phyloP scores from a whole-genome alignment of 2,113 vertebrate species.

The Cyanistes caeruleus region DNA sequence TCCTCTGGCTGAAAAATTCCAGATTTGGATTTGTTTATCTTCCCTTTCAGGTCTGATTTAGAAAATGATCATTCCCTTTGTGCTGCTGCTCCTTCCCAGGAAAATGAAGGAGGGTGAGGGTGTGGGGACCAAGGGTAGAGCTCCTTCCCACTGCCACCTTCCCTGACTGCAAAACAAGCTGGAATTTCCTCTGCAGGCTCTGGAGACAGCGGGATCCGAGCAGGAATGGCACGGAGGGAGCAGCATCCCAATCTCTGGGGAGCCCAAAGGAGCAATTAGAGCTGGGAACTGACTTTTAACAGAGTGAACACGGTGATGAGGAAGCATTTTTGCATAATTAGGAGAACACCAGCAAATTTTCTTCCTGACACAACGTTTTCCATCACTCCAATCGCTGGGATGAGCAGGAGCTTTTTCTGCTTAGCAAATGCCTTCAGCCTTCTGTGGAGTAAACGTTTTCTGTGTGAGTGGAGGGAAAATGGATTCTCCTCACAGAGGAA shows the following conservation, averaged over 20 bases:
- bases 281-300: background rate
- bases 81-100: background rate
- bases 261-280: background rate
- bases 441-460: background rate
- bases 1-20: background rate
- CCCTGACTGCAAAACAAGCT: background rate
- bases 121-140: background rate
- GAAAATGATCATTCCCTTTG: background rate
- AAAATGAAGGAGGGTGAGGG: background rate
- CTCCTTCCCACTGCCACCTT: background rate
- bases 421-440: background rate
- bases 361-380: constrained; percentile 2
- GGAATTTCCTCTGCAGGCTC: background rate
- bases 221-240: fast-evolving
- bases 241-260: background rate
- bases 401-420: background rate
- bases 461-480: background rate
- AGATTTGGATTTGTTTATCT: background rate
- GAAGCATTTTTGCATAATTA: background rate
- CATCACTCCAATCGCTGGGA: background rate
- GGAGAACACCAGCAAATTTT: background rate
- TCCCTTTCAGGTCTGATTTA: background rate
- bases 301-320: background rate
- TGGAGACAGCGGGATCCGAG: fast-evolving
- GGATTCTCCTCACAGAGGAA: background rate